Conservation (phyloP, 2,888 invertebrate species). For the Thereva unica region DNA sequence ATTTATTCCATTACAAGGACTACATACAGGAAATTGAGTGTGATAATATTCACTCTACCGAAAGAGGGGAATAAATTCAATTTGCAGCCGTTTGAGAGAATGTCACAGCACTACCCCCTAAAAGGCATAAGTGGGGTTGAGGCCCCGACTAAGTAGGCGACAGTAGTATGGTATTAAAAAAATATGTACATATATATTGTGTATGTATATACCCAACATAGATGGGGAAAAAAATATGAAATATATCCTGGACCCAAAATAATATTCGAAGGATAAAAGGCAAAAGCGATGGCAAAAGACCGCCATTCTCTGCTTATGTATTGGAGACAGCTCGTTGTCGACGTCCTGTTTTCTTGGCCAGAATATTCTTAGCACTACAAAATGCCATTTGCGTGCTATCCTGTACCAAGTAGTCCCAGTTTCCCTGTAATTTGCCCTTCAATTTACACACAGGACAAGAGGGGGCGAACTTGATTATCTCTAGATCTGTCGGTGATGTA, state of each 20-base stretch:
- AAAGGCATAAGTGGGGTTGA: too few relatives aligned
- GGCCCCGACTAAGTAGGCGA: background rate
- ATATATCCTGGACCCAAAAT: slow-evolving; percentile 23
- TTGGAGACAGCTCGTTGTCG: background rate
- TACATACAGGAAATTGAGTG: slow-evolving; percentile 41
- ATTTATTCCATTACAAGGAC: slow-evolving; percentile 40
- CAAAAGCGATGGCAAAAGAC: slow-evolving; percentile 22
- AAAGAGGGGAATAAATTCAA: slow-evolving; percentile 40
- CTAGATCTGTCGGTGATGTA: background rate
- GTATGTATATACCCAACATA: background rate
- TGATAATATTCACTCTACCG: slow-evolving; percentile 40
- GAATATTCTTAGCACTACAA: slow-evolving; percentile 24
- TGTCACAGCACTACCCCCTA: slow-evolving; percentile 22
- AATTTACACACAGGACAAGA: slow-evolving; percentile 26
- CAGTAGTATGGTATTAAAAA: slow-evolving; percentile 2
- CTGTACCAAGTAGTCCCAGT: slow-evolving; percentile 18
- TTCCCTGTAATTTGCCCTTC: slow-evolving; percentile 30
- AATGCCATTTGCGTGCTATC: slow-evolving; percentile 32
- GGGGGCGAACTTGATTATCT: slow-evolving; percentile 26
- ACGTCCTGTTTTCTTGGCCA: slow-evolving; percentile 19
- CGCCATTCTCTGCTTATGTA: slow-evolving; percentile 5
- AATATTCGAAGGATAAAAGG: slow-evolving; percentile 11
- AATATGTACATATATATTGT: too few relatives aligned
- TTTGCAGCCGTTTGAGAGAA: slow-evolving; percentile 39
- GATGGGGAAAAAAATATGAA: slow-evolving; percentile 24